Conservation (phyloP, 1,140 invertebrate species). For the Aphidius gifuensis region DNA sequence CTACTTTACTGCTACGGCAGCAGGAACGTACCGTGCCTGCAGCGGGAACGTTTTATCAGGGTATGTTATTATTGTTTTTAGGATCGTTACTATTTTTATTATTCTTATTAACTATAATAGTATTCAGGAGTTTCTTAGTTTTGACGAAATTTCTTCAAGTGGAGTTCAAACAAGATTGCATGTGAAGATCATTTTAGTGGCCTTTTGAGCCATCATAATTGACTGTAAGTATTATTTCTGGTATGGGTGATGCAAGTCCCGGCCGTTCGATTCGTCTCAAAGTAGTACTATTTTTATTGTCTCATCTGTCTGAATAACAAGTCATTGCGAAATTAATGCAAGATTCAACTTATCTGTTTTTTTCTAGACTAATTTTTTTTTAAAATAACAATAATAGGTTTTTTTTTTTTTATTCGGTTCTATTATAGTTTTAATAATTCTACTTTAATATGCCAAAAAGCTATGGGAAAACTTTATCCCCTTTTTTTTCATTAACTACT, state of each 20-base stretch:
- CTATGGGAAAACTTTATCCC: background rate
- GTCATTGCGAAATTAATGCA: background rate
- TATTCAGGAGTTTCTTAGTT: no score
- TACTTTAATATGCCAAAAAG: background rate
- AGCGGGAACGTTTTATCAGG: no score
- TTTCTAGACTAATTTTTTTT: background rate
- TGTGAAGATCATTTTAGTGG: conserved; percentile 24
- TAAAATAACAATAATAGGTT: no score
- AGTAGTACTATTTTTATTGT: conserved; percentile 4
- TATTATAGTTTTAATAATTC: background rate
- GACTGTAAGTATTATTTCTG: conserved; percentile 47
- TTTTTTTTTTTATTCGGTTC: background rate
- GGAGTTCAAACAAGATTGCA: conserved; percentile 21
- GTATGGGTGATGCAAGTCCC: conserved; percentile 45
- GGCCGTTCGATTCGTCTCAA: conserved; percentile 31
- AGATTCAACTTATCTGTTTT: background rate
- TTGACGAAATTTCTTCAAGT: no score
- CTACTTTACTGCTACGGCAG: no score
- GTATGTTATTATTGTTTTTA: no score
- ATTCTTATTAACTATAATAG: no score
- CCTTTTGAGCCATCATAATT: conserved; percentile 40
- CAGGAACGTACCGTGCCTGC: no score
- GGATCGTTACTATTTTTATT: no score
- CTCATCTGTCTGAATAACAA: background rate
- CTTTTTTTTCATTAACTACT: no score